Evolutionary conservation across 2,113 vertebrate genomes (phyloP).

Genomic region (Scytalopus superciliaris): DNA sequence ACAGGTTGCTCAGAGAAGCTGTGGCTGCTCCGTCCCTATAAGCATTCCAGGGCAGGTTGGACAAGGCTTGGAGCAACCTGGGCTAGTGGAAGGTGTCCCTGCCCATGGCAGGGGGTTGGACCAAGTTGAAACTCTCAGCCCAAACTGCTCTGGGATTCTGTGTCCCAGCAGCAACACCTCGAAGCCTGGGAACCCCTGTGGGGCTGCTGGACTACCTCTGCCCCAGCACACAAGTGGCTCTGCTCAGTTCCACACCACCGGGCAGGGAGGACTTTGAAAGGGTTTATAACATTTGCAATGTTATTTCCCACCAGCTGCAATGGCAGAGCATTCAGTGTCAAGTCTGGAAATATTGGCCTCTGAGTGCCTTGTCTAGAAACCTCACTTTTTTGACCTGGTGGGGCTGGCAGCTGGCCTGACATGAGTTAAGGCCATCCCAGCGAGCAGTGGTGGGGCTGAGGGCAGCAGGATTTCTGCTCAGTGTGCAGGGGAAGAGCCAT

Average conservation of each 20-base stretch:
- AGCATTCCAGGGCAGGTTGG: neutral
- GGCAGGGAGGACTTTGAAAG: neutral
- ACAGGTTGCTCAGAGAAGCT: neutral
- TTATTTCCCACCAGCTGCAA: neutral
- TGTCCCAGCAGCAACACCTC: neutral
- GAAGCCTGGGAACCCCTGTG: neutral
- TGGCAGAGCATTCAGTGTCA: neutral
- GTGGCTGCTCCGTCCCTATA: too few species aligned
- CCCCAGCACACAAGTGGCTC: neutral
- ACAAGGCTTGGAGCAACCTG: neutral
- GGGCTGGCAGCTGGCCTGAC: accelerated
- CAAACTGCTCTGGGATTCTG: neutral
- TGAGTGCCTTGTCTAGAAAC: neutral
- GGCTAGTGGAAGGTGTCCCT: neutral
- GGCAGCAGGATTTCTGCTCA: neutral
- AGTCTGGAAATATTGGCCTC: neutral
- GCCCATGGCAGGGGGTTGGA: accelerated
- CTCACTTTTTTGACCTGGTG: neutral
- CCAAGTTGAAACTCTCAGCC: accelerated
- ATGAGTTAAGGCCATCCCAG: neutral
- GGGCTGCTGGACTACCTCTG: neutral
- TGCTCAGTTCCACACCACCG: neutral
- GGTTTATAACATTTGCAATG: neutral
- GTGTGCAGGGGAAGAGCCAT: neutral
- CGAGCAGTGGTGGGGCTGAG: neutral